These are phyloP conservation scores for Pholis gunnellus DNA, from an alignment of 2,113 vertebrate genomes.

Conservation along the genomic window DNA sequence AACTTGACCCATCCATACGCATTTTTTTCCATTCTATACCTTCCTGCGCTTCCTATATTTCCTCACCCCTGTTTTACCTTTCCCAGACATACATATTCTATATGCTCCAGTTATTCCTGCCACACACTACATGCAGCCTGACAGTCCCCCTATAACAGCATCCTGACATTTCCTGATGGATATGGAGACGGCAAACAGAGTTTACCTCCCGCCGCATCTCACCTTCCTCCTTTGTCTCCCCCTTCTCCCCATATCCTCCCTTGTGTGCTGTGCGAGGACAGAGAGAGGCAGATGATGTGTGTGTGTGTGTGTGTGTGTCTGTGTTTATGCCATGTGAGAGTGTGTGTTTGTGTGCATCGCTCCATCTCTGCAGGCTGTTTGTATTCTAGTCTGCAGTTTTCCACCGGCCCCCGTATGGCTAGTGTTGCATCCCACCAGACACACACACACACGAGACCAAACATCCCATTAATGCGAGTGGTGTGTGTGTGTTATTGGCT, in stretches of 20 bases:
- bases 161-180: slow-evolving; percentile 70
- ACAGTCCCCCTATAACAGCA: slow-evolving; percentile 38
- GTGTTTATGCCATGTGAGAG: slow-evolving; percentile 22
- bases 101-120: slow-evolving; percentile 38
- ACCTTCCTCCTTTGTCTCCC: background rate
- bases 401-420: slow-evolving; percentile 24
- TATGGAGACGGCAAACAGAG: slow-evolving; percentile 47
- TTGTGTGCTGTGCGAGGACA: slow-evolving; percentile 29
- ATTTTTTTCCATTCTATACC: slow-evolving; percentile 10
- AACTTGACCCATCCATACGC: background rate
- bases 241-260: slow-evolving; percentile 20
- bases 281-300: slow-evolving; percentile 44
- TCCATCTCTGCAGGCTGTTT: slow-evolving; percentile 59
- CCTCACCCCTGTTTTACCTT: slow-evolving; percentile 34
- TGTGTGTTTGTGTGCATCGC: slow-evolving; percentile 21
- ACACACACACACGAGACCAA: slow-evolving; percentile 14
- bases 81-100: slow-evolving; percentile 61
- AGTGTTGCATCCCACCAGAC: slow-evolving; percentile 24
- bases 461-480: slow-evolving; percentile 34
- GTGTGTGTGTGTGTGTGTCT: slow-evolving; percentile 35
- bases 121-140: slow-evolving; percentile 22
- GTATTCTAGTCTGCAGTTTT: slow-evolving; percentile 47
- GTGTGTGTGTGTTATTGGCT: slow-evolving; percentile 9
- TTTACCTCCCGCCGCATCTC: slow-evolving; percentile 51
- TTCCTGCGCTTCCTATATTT: slow-evolving; percentile 6